Evolutionary conservation across 2,113 vertebrate species (phyloP), one percentile per base, ranked within the genome.

Genomic region (Aplodontia rufa): DNA sequence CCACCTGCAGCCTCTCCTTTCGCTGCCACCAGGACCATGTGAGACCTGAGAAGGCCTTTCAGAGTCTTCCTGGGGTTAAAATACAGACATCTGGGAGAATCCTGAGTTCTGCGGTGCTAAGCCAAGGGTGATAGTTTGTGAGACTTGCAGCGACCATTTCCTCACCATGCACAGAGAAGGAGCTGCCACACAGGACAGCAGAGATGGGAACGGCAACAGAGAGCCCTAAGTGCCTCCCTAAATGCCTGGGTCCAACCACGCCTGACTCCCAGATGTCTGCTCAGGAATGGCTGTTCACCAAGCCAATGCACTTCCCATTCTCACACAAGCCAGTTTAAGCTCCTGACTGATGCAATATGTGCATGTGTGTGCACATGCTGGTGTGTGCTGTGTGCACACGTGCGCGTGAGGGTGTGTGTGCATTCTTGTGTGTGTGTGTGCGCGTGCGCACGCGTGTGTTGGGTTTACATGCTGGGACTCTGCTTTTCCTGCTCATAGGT

Each of bases 381-480:
- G n/a, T n/a, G n/a, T n/a, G n/a, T n/a, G n/a, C 11, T 22, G 26
- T 32, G 32, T 78, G 45, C 22, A 42, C 16, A n/a, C n/a, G n/a
- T n/a, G n/a, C n/a, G n/a, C n/a, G n/a, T n/a, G n/a, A n/a, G n/a
- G n/a, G n/a, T n/a, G n/a, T n/a, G n/a, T n/a, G n/a, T n/a, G n/a
- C n/a, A n/a, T n/a, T n/a, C n/a, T n/a, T 22, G 1, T n/a, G 2
- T 2, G 13, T 45, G n/a, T 17, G 3, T 74, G 26, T n/a, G n/a
- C n/a, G n/a, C n/a, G n/a, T n/a, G n/a, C n/a, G n/a, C 11, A n/a
- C 12, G 26, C 22, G 32, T 79, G 47, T 30, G 58, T 4, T 3
- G 30, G 53, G 26, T 42, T 17, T 7, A 30, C 4, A 10, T 3
- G 35, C 22, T 2, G 16, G 60, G 37, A 6, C 2, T 3, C 26